These are phyloP conservation scores for Montipora cactus DNA, from an alignment of 64 coral and sea anemone species.

Conservation along the genomic window DNA sequence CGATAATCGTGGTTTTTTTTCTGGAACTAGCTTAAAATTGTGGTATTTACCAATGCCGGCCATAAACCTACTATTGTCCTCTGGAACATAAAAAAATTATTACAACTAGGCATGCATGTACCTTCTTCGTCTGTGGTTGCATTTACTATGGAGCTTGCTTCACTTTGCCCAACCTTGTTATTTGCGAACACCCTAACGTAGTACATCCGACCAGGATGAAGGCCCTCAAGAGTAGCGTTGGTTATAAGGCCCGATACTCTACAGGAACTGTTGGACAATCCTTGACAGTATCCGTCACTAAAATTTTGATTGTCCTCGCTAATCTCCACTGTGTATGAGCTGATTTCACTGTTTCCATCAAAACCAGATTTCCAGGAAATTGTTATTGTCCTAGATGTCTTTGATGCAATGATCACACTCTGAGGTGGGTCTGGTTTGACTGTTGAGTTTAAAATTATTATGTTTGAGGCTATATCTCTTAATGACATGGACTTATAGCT, in stretches of 20 bases:
- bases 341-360: slow-evolving; percentile 5
- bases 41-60: too few relatives aligned
- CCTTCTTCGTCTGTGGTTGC: slow-evolving; percentile 40
- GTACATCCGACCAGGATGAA: not conserved
- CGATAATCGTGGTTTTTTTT: too few relatives aligned
- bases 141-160: not conserved
- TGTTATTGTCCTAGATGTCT: not conserved
- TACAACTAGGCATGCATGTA: not conserved
- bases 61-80: too few relatives aligned
- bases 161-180: not conserved
- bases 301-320: not conserved
- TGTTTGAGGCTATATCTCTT: too few relatives aligned
- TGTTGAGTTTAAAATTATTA: not conserved
- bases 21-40: too few relatives aligned
- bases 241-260: not conserved
- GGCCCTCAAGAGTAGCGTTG: not conserved
- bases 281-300: not conserved
- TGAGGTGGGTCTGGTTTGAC: not conserved
- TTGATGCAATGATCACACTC: not conserved
- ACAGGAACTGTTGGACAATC: not conserved
- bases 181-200: not conserved
- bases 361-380: slow-evolving; percentile 26
- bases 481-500: too few relatives aligned
- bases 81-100: too few relatives aligned
- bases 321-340: not conserved